Evolutionary conservation across 2,888 invertebrate species (phyloP), one percentile per base, ranked within the genome.

Genomic region (Drosophila yooni): DNA sequence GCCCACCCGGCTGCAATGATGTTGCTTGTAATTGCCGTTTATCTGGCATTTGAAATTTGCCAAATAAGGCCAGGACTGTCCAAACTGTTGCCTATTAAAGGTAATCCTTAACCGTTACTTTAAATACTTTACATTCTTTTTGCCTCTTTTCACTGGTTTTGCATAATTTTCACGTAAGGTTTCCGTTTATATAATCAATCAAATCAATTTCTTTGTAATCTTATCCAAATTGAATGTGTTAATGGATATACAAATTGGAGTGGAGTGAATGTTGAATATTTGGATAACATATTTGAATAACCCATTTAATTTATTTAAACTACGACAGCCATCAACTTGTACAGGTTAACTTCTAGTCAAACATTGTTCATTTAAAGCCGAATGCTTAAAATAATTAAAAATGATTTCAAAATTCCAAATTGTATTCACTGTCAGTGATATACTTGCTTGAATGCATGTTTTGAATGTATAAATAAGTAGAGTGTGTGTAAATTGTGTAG

Each of bases 11-110:
- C 38, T 53, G 70, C 50, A 60, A 50, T 65, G 52, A 63, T 64
- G 80, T 68, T 48, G 67, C 81, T 27, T 48, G 72, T 72, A 76
- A 66, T 76, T 78, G 62, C 71, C 71, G 64, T 65, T 76, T 68
- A 68, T 59, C 65, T 59, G 76, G 31, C 67, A 65, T 72, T 78
- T 78, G 61, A 73, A 73, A 73, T 76, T 59, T 34, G 58, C 73
- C 68, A 77, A 73, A 72, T 68, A 38, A 31, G 61, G 33, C 31
- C 57, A 36, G 10, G 8, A 40, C 40, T 13, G 29, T 27, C 18
- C 29, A 62, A 46, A n/a, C 31, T 0, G 13, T 27, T 52, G 43
- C 18, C 34, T 2, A 53, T 29, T 29, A n/a, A 46, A 40, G 40
- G 21, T 33, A 8, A 25, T 18, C 54, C 15, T 34, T 5, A 25